These are phyloP conservation scores for Harpagus bidentatus DNA, from an alignment of 2,113 vertebrate species.

Conservation along the genomic window DNA sequence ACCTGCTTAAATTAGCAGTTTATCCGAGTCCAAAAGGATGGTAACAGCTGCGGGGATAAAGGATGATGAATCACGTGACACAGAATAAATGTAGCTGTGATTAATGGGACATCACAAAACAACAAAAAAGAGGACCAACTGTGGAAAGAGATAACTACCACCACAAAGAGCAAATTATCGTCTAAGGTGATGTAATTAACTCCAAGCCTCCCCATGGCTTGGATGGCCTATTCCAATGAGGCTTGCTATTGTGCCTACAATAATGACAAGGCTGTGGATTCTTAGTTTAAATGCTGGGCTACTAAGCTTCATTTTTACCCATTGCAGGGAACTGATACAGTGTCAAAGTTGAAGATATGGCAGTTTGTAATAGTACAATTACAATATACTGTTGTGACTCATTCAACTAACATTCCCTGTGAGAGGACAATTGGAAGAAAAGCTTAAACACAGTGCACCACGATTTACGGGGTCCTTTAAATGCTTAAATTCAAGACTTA, in stretches of 20 bases:
- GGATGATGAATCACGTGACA: conserved; percentile 87
- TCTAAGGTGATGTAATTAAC: conserved; percentile 87
- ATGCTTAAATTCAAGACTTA: conserved; percentile 4
- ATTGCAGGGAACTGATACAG: conserved; percentile 32
- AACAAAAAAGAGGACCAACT: conserved; percentile 81
- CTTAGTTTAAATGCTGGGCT: conserved; percentile 54
- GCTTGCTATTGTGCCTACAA: conserved; percentile 58
- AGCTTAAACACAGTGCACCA: neutral
- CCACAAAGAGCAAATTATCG: conserved; percentile 82
- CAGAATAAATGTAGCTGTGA: conserved; percentile 82
- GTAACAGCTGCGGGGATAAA: conserved; percentile 60
- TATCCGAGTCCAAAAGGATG: conserved; percentile 73
- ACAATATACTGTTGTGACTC: conserved; percentile 31
- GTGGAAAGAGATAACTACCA: conserved; percentile 85
- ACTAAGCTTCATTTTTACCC: conserved; percentile 55
- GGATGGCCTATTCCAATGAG: conserved; percentile 33
- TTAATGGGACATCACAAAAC: conserved; percentile 85
- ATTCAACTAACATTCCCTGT: neutral
- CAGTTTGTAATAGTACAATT: conserved; percentile 53
- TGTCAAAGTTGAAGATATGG: conserved; percentile 53
- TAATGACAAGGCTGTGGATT: conserved; percentile 52
- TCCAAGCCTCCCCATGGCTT: conserved; percentile 41
- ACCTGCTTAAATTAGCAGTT: conserved; percentile 80
- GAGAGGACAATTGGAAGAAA: conserved; percentile 7
- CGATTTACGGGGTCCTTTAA: conserved; percentile 49